Percentiles rank a stretch among this genome's conserved stretches.
Evolutionary conservation across 2,888 invertebrate genomes (phyloP).

Genomic region (Netelia virgata): DNA sequence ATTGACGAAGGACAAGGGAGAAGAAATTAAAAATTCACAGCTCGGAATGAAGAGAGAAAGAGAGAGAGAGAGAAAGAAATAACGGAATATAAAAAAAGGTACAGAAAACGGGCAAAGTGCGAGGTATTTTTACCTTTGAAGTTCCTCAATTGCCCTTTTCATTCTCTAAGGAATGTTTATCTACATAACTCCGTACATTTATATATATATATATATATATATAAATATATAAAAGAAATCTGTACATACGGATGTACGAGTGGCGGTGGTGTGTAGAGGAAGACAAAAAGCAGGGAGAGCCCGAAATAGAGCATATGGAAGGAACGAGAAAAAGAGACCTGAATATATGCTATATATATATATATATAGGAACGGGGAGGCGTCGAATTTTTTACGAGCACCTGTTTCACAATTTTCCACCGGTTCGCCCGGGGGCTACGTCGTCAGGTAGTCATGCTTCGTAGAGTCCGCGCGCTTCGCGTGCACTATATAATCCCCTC

Average conservation of each 20-base stretch:
- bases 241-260: constrained; percentile 2
- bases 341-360: not conserved
- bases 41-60: not conserved
- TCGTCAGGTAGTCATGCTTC: constrained; percentile 81
- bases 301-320: constrained; percentile 41
- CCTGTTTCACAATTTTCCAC: constrained; percentile 81
- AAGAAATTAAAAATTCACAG: constrained; percentile 33
- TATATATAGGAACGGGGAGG: constrained; percentile 46
- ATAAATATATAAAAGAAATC: not conserved
- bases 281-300: constrained; percentile 36
- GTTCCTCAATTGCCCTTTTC: constrained; percentile 18
- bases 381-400: constrained; percentile 74
- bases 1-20: not conserved
- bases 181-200: too few species aligned
- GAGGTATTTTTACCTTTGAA: constrained; percentile 33
- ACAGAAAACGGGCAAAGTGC: not conserved
- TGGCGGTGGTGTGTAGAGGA: constrained; percentile 43
- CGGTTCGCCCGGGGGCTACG: constrained; percentile 75
- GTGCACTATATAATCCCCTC: constrained; percentile 67
- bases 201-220: not conserved
- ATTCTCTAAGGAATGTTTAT: not conserved
- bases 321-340: constrained; percentile 13
- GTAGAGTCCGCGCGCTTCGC: constrained; percentile 73
- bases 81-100: not conserved
- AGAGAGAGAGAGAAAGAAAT: constrained; percentile 1